Evolutionary conservation across 1,140 invertebrate genomes (phyloP).

Genomic region (Bombus huntii): DNA sequence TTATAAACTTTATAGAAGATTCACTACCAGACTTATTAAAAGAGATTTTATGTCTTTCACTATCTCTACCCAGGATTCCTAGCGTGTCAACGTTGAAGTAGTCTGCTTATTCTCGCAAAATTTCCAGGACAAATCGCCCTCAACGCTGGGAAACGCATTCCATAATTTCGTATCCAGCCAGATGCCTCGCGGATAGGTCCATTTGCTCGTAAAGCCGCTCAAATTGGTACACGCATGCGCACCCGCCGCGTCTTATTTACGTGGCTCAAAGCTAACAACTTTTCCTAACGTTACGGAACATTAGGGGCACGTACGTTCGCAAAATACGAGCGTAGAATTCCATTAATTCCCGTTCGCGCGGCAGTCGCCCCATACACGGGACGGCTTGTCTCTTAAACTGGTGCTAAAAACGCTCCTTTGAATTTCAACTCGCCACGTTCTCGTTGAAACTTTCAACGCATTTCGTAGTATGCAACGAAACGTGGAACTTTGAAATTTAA

Average conservation of each 20-base stretch:
- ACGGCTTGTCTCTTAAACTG: neutral
- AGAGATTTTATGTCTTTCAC: neutral
- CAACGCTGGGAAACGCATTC: neutral
- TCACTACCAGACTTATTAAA: too few species aligned
- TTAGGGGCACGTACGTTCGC: slow-evolving; percentile 30
- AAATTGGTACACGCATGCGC: slow-evolving; percentile 4
- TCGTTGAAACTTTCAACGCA: neutral
- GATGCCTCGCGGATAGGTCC: slow-evolving; percentile 15
- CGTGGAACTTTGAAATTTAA: neutral
- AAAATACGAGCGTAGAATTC: slow-evolving; percentile 15
- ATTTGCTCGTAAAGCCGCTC: slow-evolving; percentile 1
- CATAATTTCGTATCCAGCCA: slow-evolving; percentile 22
- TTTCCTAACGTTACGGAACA: slow-evolving; percentile 12
- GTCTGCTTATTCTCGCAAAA: neutral
- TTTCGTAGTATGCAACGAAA: neutral
- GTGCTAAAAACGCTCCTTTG: neutral
- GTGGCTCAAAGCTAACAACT: slow-evolving; percentile 32
- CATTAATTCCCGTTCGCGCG: slow-evolving; percentile 5
- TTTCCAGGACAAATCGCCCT: slow-evolving; percentile 12
- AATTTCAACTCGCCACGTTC: neutral
- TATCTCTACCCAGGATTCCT: neutral
- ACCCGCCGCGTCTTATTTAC: slow-evolving; percentile 32
- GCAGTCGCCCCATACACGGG: neutral
- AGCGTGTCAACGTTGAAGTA: neutral
- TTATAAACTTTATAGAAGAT: neutral